phyloP scores from a whole-genome alignment of 2,888 invertebrate genomes.

The Agriopis leucophaearia region DNA sequence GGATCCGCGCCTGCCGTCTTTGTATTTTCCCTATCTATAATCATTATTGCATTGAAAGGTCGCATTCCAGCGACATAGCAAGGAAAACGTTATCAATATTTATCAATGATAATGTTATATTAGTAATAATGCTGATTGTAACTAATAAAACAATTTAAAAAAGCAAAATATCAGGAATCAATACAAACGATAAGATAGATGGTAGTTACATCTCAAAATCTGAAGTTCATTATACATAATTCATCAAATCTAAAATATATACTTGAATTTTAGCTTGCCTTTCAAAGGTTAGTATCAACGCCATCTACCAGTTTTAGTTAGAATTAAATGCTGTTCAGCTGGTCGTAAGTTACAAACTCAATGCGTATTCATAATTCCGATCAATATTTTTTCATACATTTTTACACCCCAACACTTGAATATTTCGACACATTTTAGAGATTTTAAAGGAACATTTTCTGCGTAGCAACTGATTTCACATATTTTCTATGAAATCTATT shows the following conservation, averaged over 20 bases:
- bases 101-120: constrained; percentile 37
- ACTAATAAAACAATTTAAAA: constrained; percentile 16
- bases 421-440: no score
- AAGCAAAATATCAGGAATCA: constrained; percentile 14
- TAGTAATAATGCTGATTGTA: constrained; percentile 7
- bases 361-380: constrained; percentile 37
- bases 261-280: constrained; percentile 3
- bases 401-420: no score
- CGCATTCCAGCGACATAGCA: constrained; percentile 57
- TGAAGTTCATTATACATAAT: constrained; percentile 1
- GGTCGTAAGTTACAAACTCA: constrained; percentile 36
- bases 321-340: constrained; percentile 38
- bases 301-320: constrained; percentile 51
- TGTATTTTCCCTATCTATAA: constrained; percentile 41
- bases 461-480: neutral
- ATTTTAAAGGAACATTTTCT: no score
- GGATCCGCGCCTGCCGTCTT: no score
- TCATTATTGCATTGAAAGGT: constrained; percentile 52
- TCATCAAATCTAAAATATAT: neutral
- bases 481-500: no score
- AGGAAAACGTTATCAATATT: constrained; percentile 37
- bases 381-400: neutral
- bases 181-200: constrained; percentile 6
- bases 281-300: constrained; percentile 40
- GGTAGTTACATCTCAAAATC: neutral